These are phyloP conservation scores for Eurypyga helias DNA, from an alignment of 2,113 vertebrate genomes.

Conservation along the genomic window DNA sequence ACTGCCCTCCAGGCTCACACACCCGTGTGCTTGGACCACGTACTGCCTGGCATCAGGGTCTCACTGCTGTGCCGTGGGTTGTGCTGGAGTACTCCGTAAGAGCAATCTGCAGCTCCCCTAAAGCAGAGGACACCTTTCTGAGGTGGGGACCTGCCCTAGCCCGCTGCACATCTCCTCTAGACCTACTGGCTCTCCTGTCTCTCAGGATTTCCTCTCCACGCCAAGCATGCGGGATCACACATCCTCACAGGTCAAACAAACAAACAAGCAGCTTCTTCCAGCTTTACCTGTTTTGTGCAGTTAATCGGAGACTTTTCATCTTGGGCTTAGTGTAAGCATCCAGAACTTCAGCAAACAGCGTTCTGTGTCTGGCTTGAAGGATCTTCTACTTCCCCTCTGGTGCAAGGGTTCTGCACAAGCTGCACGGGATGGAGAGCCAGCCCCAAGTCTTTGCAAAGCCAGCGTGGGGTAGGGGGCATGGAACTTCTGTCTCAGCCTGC, in stretches of 20 bases:
- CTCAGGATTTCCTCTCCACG: neutral
- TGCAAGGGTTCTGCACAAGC: neutral
- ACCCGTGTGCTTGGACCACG: fast-evolving
- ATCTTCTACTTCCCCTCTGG: neutral
- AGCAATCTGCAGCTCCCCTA: neutral
- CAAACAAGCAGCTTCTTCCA: neutral
- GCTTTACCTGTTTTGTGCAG: neutral
- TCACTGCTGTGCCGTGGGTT: neutral
- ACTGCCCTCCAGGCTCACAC: neutral
- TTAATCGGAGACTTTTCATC: neutral
- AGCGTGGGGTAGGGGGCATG: fast-evolving
- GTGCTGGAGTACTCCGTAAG: neutral
- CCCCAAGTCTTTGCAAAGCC: neutral
- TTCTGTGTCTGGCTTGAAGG: neutral
- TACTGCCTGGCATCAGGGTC: neutral
- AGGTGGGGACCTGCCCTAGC: neutral
- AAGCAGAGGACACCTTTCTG: neutral
- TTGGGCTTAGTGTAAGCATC: neutral
- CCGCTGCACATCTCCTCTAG: neutral
- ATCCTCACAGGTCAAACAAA: neutral
- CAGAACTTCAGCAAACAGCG: neutral
- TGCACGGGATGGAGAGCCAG: neutral
- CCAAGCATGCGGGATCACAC: neutral
- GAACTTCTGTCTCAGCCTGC: neutral
- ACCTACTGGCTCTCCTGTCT: neutral